Evolutionary conservation across 2,888 invertebrate species (phyloP).

Genomic region (Notodonta dromedarius): DNA sequence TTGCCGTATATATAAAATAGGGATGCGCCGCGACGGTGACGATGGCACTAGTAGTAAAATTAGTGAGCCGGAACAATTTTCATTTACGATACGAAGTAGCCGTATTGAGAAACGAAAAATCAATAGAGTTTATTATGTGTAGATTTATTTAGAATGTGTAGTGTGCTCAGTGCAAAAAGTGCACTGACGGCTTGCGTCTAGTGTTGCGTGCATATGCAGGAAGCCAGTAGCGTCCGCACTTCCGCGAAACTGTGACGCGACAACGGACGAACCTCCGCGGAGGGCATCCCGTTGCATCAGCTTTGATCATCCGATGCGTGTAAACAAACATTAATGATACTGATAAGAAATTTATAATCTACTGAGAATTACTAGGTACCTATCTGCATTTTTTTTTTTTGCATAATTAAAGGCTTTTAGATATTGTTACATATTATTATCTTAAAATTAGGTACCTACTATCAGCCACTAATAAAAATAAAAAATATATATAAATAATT

Average conservation of each 20-base stretch:
- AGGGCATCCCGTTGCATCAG: conserved; percentile 21
- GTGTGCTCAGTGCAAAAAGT: conserved; percentile 46
- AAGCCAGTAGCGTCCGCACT: conserved; percentile 45
- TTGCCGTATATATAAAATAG: no score
- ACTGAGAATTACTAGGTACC: not conserved
- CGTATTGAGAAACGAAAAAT: no score
- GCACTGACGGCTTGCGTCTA: conserved; percentile 56
- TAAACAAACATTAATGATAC: not conserved
- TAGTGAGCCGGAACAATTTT: no score
- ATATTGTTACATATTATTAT: no score
- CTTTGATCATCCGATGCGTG: conserved; percentile 50
- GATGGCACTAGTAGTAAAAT: no score
- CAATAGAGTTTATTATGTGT: not conserved
- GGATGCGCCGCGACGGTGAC: no score
- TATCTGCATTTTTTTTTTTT: not conserved
- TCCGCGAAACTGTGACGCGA: conserved; percentile 68
- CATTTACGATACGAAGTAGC: no score
- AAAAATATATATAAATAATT: no score
- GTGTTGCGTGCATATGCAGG: conserved; percentile 45
- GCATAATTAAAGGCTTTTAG: no score
- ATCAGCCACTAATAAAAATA: no score
- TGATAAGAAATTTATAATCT: not conserved
- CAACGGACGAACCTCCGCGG: conserved; percentile 52
- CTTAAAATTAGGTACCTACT: no score
- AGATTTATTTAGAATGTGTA: conserved; percentile 36